phyloP scores from a whole-genome alignment of 2,888 invertebrate genomes.

The Xylota sylvarum region DNA sequence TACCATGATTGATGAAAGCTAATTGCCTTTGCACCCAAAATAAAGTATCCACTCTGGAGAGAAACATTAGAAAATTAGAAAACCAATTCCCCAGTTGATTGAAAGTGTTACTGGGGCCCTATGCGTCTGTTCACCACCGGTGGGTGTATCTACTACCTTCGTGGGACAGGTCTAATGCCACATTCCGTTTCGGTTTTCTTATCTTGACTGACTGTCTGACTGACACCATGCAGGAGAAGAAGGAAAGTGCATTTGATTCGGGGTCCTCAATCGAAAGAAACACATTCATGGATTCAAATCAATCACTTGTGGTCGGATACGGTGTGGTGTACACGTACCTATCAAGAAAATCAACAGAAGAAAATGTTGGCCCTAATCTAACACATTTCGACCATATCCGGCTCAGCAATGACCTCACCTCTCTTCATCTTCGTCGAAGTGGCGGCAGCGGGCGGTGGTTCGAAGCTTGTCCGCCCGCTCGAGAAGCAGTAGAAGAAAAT shows the following conservation, averaged over 20 bases:
- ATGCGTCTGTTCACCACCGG: not conserved
- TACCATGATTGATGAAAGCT: slow-evolving; percentile 82
- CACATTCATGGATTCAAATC: slow-evolving; percentile 39
- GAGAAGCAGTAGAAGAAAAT: not conserved
- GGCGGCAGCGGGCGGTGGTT: no score
- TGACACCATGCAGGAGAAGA: not conserved
- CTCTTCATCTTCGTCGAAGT: not conserved
- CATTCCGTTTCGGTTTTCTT: slow-evolving; percentile 42
- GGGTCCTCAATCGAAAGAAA: slow-evolving; percentile 30
- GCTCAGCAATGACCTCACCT: slow-evolving; percentile 69
- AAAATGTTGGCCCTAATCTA: slow-evolving; percentile 57
- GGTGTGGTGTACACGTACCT: not conserved
- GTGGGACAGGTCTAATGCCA: slow-evolving; percentile 44
- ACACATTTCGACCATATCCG: slow-evolving; percentile 73
- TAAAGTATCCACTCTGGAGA: slow-evolving; percentile 57
- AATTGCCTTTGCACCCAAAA: slow-evolving; percentile 80
- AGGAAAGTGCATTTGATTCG: slow-evolving; percentile 30
- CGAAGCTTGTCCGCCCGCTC: not conserved
- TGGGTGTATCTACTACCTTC: slow-evolving; percentile 27
- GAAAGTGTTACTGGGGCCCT: no score
- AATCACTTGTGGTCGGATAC: slow-evolving; percentile 47
- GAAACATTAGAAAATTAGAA: slow-evolving; percentile 63
- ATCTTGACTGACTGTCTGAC: not conserved
- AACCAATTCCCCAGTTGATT: slow-evolving; percentile 25
- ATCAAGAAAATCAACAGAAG: slow-evolving; percentile 15